These are phyloP conservation scores for Aleiodes alternator DNA, from an alignment of 2,888 invertebrate genomes.

Conservation along the genomic window DNA sequence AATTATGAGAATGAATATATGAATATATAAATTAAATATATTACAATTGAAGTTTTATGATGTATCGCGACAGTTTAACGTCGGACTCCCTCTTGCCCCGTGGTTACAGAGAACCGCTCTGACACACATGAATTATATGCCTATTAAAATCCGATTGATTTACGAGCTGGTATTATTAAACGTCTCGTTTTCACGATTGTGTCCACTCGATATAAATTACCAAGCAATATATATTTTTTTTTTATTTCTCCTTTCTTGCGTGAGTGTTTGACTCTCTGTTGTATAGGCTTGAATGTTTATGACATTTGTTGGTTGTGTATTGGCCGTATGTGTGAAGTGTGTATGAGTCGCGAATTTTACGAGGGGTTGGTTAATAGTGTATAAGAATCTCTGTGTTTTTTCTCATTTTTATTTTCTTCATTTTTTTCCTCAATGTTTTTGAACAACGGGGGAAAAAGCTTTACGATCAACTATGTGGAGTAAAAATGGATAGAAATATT, in stretches of 20 bases:
- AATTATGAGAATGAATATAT: constrained; percentile 56
- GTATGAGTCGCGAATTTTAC: constrained; percentile 12
- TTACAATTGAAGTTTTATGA: constrained; percentile 62
- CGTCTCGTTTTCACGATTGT: constrained; percentile 56
- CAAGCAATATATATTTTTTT: constrained; percentile 37
- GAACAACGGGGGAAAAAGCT: constrained; percentile 34
- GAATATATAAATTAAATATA: constrained; percentile 63
- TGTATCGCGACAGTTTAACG: constrained; percentile 60
- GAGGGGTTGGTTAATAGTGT: constrained; percentile 30
- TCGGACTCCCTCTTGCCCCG: constrained; percentile 51
- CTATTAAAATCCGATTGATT: constrained; percentile 56
- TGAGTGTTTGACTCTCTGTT: constrained; percentile 20
- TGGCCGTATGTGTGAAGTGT: constrained; percentile 23
- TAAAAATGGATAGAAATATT: constrained; percentile 26
- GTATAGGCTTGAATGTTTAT: constrained; percentile 35
- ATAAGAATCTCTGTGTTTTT: not conserved
- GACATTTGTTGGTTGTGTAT: constrained; percentile 11
- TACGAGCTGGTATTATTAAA: constrained; percentile 56
- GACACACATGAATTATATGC: constrained; percentile 51
- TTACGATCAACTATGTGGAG: constrained; percentile 30
- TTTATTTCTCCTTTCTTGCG: constrained; percentile 12
- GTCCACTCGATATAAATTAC: constrained; percentile 57
- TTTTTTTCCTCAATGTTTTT: constrained; percentile 41
- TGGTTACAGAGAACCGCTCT: constrained; percentile 46
- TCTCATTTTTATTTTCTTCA: constrained; percentile 1